These are phyloP conservation scores for Zeuzera pyrina DNA, from an alignment of 2,888 invertebrate genomes.

Conservation along the genomic window DNA sequence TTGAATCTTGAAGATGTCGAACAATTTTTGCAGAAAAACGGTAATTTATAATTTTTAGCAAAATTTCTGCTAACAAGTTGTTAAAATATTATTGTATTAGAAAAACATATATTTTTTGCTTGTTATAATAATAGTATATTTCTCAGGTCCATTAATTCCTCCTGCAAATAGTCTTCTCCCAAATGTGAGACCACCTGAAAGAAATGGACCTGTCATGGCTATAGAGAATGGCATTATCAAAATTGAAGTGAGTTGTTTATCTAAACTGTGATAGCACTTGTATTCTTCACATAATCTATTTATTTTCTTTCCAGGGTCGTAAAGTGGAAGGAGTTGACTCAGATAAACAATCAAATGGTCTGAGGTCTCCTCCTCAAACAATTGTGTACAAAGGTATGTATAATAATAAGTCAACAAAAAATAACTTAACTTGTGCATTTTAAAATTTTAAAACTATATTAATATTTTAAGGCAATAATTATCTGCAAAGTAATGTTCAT, in stretches of 20 bases:
- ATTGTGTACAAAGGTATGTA: too few relatives aligned
- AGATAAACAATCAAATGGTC: too few relatives aligned
- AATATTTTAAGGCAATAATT: constrained; percentile 29
- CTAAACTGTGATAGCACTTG: too few relatives aligned
- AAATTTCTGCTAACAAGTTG: background rate
- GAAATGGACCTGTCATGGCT: constrained; percentile 49
- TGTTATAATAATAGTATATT: background rate
- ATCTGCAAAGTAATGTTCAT: constrained; percentile 41
- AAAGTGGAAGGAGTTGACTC: too few relatives aligned
- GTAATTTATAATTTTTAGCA: constrained; percentile 22
- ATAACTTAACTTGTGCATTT: too few relatives aligned
- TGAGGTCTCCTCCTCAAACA: too few relatives aligned
- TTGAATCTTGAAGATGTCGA: constrained; percentile 59
- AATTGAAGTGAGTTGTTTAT: constrained; percentile 27
- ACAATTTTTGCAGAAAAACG: constrained; percentile 51
- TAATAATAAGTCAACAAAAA: too few relatives aligned
- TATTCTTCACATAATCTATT: too few relatives aligned
- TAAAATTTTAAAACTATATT: constrained; percentile 11
- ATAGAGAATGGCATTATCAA: constrained; percentile 66
- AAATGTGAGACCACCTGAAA: constrained; percentile 24
- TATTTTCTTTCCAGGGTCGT: too few relatives aligned
- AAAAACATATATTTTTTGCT: background rate
- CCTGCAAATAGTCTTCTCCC: too few relatives aligned
- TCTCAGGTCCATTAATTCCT: constrained; percentile 1
- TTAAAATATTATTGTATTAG: background rate